phyloP scores from a whole-genome alignment of 2,797 vertebrate genomes.

The Danio choprae region DNA sequence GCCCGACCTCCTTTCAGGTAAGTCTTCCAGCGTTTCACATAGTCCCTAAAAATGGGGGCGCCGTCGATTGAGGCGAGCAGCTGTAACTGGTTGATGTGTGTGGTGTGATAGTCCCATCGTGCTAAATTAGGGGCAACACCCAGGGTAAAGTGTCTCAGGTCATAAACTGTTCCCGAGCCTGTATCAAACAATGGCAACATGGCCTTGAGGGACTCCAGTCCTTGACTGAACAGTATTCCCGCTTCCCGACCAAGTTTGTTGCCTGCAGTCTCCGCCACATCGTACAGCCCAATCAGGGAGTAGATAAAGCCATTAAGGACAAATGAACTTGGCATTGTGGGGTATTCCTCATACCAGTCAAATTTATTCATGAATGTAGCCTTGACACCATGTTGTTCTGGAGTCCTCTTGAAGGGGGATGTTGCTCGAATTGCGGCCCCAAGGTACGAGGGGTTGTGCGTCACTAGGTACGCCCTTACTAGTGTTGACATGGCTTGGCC shows the following conservation, averaged over 20 bases:
- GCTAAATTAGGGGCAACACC: conserved; percentile 87
- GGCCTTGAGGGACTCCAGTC: conserved; percentile 85
- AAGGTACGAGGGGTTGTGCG: conserved; percentile 81
- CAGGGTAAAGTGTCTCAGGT: conserved; percentile 87
- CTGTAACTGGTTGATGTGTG: conserved; percentile 90
- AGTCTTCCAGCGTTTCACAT: conserved; percentile 85
- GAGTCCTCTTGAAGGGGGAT: conserved; percentile 79
- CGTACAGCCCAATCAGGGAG: conserved; percentile 85
- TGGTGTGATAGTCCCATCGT: conserved; percentile 90
- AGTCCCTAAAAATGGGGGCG: conserved; percentile 83
- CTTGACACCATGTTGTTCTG: conserved; percentile 82
- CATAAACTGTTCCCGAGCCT: conserved; percentile 87
- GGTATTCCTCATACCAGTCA: conserved; percentile 91
- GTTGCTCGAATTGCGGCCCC: conserved; percentile 80
- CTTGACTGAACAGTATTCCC: conserved; percentile 77
- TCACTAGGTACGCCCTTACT: conserved; percentile 83
- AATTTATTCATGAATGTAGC: conserved; percentile 84
- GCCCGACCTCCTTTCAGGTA: conserved; percentile 85
- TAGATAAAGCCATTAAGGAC: conserved; percentile 91
- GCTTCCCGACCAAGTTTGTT: conserved; percentile 83
- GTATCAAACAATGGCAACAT: conserved; percentile 89
- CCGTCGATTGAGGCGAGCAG: conserved; percentile 82
- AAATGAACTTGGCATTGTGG: conserved; percentile 85
- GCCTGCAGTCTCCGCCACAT: conserved; percentile 84
- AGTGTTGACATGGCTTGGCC: conserved; percentile 87